Percentiles rank a stretch among this genome's conserved stretches.
phyloP scores from a whole-genome alignment of 1,140 invertebrate genomes.

The Drosophila nannoptera region DNA sequence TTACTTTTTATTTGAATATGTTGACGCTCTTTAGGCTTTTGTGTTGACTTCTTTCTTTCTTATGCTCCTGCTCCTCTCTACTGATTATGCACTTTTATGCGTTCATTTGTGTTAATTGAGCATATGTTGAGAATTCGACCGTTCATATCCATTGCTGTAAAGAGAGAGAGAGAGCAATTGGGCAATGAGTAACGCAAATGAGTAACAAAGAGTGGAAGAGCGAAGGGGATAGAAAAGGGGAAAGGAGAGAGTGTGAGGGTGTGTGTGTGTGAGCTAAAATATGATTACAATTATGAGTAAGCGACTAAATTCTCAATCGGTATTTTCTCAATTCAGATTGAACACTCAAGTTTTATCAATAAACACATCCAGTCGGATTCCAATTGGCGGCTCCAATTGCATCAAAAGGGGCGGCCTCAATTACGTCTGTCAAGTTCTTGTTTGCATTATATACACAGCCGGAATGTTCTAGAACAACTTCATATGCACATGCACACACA shows the following conservation, averaged over 20 bases:
- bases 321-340: constrained; percentile 27
- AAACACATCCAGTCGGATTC: constrained; percentile 42
- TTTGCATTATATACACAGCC: constrained; percentile 24
- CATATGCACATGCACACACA: not conserved
- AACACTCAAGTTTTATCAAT: constrained; percentile 50
- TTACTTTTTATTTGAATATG: constrained; percentile 27
- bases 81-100: constrained; percentile 25
- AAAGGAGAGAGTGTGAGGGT: not conserved
- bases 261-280: not conserved
- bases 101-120: constrained; percentile 24
- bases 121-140: constrained; percentile 34
- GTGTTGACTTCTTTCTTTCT: not conserved
- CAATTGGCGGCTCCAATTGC: constrained; percentile 20
- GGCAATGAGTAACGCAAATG: constrained; percentile 5
- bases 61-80: constrained; percentile 11
- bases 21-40: constrained; percentile 3
- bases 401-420: constrained; percentile 10
- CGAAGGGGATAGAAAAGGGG: not conserved
- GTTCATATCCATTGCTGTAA: constrained; percentile 39
- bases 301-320: constrained; percentile 4
- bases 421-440: constrained; percentile 51
- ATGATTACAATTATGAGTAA: constrained; percentile 19
- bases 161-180: constrained; percentile 7
- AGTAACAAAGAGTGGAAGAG: not conserved
- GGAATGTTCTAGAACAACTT: constrained; percentile 32